phyloP scores from a whole-genome alignment of 2,888 invertebrate species.

The Oscheius sp. region DNA sequence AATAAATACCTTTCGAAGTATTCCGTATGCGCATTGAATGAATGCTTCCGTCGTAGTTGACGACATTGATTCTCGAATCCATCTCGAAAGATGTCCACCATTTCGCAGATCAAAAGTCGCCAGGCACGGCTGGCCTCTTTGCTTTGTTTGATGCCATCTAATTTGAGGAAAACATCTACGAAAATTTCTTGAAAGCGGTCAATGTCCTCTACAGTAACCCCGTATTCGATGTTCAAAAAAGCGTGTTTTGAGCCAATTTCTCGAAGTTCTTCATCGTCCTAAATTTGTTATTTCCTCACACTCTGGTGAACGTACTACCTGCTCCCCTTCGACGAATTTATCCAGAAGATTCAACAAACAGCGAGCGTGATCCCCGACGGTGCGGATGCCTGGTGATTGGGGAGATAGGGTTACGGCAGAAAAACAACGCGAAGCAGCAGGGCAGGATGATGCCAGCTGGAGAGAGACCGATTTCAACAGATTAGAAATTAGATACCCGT shows the following conservation, averaged over 20 bases:
- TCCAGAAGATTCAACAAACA: constrained; percentile 58
- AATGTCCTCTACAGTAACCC: constrained; percentile 41
- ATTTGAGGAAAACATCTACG: constrained; percentile 62
- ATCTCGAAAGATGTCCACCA: constrained; percentile 61
- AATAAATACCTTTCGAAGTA: constrained; percentile 42
- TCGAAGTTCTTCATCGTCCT: constrained; percentile 44
- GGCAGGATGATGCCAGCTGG: constrained; percentile 48
- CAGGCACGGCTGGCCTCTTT: constrained; percentile 65
- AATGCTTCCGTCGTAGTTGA: constrained; percentile 50
- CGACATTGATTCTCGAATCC: constrained; percentile 57
- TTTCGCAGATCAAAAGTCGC: constrained; percentile 61
- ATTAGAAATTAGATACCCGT: constrained; percentile 40
- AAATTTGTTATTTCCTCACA: not conserved
- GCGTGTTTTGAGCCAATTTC: constrained; percentile 53
- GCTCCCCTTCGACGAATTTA: constrained; percentile 60
- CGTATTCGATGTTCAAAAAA: constrained; percentile 39
- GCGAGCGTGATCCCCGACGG: constrained; percentile 58
- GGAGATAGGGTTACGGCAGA: constrained; percentile 44
- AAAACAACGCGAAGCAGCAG: constrained; percentile 47
- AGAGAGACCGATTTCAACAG: constrained; percentile 6
- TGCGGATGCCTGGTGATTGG: constrained; percentile 42
- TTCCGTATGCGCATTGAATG: constrained; percentile 54
- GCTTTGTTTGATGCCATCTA: constrained; percentile 65
- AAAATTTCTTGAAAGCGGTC: constrained; percentile 53
- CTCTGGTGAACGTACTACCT: constrained; percentile 30